Evolutionary conservation across 2,797 vertebrate species (phyloP).

Genomic region (Microctenopoma lineatum): DNA sequence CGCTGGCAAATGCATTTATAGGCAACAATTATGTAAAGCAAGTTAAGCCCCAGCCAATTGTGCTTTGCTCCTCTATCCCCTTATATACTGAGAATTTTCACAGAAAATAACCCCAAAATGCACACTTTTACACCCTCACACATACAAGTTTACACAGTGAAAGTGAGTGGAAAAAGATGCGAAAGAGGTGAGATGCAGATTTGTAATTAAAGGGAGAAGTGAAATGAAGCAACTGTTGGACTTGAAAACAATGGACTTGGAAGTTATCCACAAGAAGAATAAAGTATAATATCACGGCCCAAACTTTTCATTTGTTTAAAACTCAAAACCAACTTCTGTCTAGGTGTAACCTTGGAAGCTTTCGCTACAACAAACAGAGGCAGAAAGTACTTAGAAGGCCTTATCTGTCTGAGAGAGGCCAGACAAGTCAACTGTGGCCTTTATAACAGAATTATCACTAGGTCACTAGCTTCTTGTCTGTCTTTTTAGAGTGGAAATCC

Average conservation of each 20-base stretch:
- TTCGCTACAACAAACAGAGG: conserved; percentile 18
- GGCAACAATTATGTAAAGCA: conserved; percentile 65
- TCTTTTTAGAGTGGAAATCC: conserved; percentile 30
- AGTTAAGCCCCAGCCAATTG: conserved; percentile 52
- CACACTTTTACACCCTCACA: conserved; percentile 9
- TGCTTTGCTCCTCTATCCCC: conserved; percentile 33
- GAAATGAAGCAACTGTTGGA: background rate
- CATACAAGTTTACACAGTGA: conserved; percentile 10
- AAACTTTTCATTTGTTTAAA: conserved; percentile 27
- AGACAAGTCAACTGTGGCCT: conserved; percentile 35
- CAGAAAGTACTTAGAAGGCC: conserved; percentile 29
- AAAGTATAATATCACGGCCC: conserved; percentile 10
- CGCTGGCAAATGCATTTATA: conserved; percentile 49
- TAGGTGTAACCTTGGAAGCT: conserved; percentile 42
- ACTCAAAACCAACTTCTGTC: conserved; percentile 10
- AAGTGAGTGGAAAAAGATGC: conserved; percentile 3
- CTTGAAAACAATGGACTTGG: background rate
- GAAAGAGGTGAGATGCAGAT: conserved; percentile 5
- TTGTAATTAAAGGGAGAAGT: conserved; percentile 1
- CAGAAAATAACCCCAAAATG: conserved; percentile 17
- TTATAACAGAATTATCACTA: conserved; percentile 55
- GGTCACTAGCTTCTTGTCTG: conserved; percentile 43
- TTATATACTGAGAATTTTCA: conserved; percentile 35
- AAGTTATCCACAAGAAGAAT: background rate
- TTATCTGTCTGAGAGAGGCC: conserved; percentile 49